phyloP scores from a whole-genome alignment of 2,888 invertebrate species.

The Sarcophaga variegata region DNA sequence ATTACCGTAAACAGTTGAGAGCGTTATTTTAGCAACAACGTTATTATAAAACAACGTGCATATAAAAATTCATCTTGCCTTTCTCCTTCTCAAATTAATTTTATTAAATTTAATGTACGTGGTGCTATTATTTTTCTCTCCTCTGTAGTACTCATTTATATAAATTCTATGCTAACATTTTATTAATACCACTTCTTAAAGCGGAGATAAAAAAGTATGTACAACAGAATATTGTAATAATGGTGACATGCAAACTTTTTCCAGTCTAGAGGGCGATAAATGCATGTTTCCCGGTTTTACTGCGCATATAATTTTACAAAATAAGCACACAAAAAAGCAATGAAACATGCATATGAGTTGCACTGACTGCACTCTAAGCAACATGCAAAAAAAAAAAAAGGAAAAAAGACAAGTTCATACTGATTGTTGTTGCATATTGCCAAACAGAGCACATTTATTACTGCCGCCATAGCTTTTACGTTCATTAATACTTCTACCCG shows the following conservation, averaged over 20 bases:
- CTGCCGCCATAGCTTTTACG: slow-evolving; percentile 26
- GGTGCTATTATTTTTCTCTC: too few species aligned
- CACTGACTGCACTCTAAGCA: slow-evolving; percentile 22
- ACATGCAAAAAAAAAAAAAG: slow-evolving; percentile 2
- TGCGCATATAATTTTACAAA: slow-evolving; percentile 10
- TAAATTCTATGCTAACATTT: too few species aligned
- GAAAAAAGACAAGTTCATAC: background rate
- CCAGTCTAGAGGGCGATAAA: slow-evolving; percentile 68
- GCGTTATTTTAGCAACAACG: too few species aligned
- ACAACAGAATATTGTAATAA: slow-evolving; percentile 5
- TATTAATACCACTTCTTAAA: background rate
- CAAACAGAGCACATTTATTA: slow-evolving; percentile 39
- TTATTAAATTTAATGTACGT: too few species aligned
- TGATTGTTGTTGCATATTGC: slow-evolving; percentile 38
- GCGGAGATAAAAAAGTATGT: background rate
- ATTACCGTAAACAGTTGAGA: background rate
- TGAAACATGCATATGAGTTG: slow-evolving; percentile 62
- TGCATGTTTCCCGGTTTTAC: slow-evolving; percentile 46
- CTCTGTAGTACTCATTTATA: too few species aligned
- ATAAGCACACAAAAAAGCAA: background rate
- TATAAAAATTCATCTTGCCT: too few species aligned
- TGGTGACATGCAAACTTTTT: slow-evolving; percentile 69
- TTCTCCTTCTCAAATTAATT: too few species aligned
- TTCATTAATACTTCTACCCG: slow-evolving; percentile 35
- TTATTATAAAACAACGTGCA: too few species aligned